Conservation (phyloP, 1,140 invertebrate species). For the Pseudobourletiella spinata region DNA sequence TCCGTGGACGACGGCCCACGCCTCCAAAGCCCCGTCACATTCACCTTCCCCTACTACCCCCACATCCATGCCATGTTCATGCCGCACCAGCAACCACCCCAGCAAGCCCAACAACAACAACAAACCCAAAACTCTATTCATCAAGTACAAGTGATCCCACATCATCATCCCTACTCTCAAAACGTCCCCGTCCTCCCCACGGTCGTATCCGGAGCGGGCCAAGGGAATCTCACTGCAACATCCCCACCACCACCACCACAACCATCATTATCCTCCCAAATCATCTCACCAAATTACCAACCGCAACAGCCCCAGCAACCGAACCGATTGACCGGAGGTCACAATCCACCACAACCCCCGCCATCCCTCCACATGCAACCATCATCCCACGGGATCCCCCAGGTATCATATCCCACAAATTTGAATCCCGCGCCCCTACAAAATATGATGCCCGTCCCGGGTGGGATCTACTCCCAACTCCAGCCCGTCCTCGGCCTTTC, state of each 20-base stretch:
- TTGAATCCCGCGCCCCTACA: neutral
- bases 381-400: too few relatives aligned
- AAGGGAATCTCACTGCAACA: too few relatives aligned
- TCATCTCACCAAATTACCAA: slow-evolving; percentile 6
- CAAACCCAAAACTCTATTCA: neutral
- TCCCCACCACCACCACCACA: too few relatives aligned
- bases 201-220: neutral
- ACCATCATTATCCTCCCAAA: too few relatives aligned
- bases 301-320: slow-evolving; percentile 10
- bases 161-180: neutral
- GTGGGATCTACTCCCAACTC: neutral
- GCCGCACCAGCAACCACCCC: neutral
- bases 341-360: neutral
- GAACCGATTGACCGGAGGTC: neutral
- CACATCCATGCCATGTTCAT: neutral
- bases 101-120: neutral
- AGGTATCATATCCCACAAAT: too few relatives aligned
- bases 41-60: neutral
- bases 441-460: neutral
- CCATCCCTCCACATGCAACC: neutral
- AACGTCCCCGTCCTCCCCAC: neutral
- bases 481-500: neutral
- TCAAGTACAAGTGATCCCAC: neutral
- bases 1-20: neutral
- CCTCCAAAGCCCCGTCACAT: neutral